These are phyloP conservation scores for Caenorhabditis angaria DNA, from an alignment of 2,888 invertebrate species.

Conservation along the genomic window DNA sequence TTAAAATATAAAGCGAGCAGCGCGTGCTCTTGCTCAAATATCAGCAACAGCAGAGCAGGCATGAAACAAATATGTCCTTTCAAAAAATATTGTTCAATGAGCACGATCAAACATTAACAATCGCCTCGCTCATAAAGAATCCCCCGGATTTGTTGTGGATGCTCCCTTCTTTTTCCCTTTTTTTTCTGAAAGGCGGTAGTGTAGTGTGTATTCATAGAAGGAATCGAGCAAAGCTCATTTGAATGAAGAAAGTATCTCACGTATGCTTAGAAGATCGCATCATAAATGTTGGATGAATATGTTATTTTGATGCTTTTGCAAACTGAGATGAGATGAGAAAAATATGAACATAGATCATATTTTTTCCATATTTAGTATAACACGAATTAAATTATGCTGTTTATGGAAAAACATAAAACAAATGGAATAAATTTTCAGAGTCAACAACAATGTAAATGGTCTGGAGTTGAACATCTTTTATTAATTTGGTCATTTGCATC, in stretches of 20 bases:
- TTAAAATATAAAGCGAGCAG: too few species aligned
- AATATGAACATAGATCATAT: not conserved
- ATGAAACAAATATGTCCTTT: not conserved
- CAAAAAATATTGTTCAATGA: not conserved
- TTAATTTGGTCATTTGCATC: slow-evolving; percentile 56
- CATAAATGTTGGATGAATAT: not conserved
- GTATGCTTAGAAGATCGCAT: not conserved
- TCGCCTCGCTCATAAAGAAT: not conserved
- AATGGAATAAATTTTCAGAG: slow-evolving; percentile 24
- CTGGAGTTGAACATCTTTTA: slow-evolving; percentile 51
- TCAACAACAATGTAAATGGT: slow-evolving; percentile 43
- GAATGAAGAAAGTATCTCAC: not conserved
- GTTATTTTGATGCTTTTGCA: not conserved
- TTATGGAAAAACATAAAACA: not conserved
- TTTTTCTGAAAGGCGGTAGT: not conserved
- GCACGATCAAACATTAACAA: slow-evolving; percentile 2
- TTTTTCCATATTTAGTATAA: too few species aligned
- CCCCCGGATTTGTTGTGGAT: slow-evolving; percentile 2
- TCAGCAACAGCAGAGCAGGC: too few species aligned
- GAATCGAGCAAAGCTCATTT: not conserved
- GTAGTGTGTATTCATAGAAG: not conserved
- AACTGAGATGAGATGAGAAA: not conserved
- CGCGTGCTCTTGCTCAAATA: too few species aligned
- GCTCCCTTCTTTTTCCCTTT: not conserved
- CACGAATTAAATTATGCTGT: too few species aligned